These are phyloP conservation scores for Nemurella pictetii DNA, from an alignment of 2,888 invertebrate species.

Conservation along the genomic window DNA sequence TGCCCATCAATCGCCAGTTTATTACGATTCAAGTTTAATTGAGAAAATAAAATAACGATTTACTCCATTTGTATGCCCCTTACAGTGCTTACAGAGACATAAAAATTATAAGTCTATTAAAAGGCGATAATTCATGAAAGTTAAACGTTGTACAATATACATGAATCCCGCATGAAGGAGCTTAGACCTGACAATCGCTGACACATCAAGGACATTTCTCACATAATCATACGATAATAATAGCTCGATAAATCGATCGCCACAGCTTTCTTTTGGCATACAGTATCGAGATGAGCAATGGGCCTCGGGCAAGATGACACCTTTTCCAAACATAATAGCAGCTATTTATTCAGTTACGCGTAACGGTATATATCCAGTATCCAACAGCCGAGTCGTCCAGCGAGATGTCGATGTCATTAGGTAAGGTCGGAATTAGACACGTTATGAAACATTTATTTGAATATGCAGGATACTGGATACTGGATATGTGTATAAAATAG, in stretches of 20 bases:
- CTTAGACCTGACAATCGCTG: background rate
- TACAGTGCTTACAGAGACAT: too few relatives aligned
- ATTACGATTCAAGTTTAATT: too few relatives aligned
- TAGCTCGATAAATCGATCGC: background rate
- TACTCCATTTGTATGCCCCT: too few relatives aligned
- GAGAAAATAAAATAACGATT: too few relatives aligned
- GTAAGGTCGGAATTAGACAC: background rate
- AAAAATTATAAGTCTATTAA: too few relatives aligned
- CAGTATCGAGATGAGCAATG: background rate
- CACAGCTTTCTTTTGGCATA: background rate
- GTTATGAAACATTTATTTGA: background rate
- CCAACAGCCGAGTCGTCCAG: background rate
- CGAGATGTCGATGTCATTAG: background rate
- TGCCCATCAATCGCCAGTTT: too few relatives aligned
- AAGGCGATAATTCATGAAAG: too few relatives aligned
- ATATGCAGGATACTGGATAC: background rate
- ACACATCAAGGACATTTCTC: background rate
- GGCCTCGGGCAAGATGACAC: background rate
- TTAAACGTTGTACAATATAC: too few relatives aligned
- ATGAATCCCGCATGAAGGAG: too few relatives aligned
- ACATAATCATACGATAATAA: background rate
- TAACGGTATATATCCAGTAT: background rate
- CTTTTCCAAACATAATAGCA: background rate
- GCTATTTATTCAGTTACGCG: background rate
- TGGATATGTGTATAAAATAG: too few relatives aligned